These are phyloP conservation scores for Arothron firmamentum DNA, from an alignment of 2,113 vertebrate species.

Conservation along the genomic window DNA sequence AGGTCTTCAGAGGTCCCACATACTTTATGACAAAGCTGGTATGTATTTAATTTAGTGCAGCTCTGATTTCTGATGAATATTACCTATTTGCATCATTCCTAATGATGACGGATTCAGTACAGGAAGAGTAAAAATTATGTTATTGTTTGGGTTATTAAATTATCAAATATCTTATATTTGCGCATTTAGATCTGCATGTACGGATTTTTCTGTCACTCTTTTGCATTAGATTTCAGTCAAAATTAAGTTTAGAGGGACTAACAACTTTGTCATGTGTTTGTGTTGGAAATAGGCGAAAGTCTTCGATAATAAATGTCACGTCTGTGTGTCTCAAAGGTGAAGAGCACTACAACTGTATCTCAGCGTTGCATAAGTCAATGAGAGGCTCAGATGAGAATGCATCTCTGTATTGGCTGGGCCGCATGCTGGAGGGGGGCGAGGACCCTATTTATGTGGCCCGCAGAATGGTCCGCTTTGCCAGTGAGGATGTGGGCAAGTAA, in stretches of 20 bases:
- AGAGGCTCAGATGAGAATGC: conserved; percentile 91
- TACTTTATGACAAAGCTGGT: conserved; percentile 96
- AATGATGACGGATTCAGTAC: too few species aligned
- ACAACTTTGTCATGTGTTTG: too few species aligned
- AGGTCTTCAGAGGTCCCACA: conserved; percentile 92
- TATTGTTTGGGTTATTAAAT: too few species aligned
- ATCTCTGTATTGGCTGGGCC: conserved; percentile 94
- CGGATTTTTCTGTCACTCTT: too few species aligned
- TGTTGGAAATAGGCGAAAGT: too few species aligned
- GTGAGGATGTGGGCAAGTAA: conserved; percentile 92
- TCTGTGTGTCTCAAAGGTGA: conserved; percentile 76
- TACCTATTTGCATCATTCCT: too few species aligned
- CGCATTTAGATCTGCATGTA: too few species aligned
- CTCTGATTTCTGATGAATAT: not conserved
- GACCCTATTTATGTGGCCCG: conserved; percentile 93
- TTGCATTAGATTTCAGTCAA: too few species aligned
- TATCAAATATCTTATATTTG: too few species aligned
- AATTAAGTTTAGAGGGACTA: too few species aligned
- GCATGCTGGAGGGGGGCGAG: conserved; percentile 97
- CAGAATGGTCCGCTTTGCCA: conserved; percentile 92
- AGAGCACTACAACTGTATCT: conserved; percentile 97
- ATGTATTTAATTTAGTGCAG: conserved; percentile 28
- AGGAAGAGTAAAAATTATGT: too few species aligned
- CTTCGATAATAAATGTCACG: too few species aligned
- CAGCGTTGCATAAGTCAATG: conserved; percentile 95